phyloP scores from a whole-genome alignment of 1,140 invertebrate genomes.

The Lasaia peninsularis region DNA sequence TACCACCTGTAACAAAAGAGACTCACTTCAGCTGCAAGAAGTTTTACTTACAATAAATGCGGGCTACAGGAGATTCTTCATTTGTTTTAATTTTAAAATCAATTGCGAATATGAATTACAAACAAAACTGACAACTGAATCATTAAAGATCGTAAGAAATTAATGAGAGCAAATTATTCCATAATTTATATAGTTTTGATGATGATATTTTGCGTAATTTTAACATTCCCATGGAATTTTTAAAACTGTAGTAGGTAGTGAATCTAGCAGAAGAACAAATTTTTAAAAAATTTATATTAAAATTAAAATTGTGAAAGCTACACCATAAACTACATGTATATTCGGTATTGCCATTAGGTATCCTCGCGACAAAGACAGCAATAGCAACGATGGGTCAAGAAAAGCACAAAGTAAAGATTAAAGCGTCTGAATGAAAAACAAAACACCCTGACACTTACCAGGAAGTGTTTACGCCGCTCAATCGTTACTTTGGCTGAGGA shows the following conservation, averaged over 20 bases:
- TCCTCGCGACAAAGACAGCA: not conserved
- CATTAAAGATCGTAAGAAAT: not conserved
- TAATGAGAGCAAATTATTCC: not conserved
- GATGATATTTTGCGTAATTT: not conserved
- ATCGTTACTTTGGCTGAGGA: conserved; percentile 71
- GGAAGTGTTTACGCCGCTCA: conserved; percentile 65
- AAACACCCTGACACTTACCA: conserved; percentile 75
- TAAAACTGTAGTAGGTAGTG: no score
- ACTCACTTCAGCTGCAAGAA: conserved; percentile 40
- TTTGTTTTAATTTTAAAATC: not conserved
- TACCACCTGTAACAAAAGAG: conserved; percentile 90
- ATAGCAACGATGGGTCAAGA: conserved; percentile 34
- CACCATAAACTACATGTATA: not conserved
- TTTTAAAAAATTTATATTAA: not conserved
- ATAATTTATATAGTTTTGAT: not conserved
- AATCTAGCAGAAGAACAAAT: no score
- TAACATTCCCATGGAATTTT: not conserved
- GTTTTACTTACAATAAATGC: not conserved
- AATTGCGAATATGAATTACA: conserved; percentile 11
- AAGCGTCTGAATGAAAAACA: conserved; percentile 71
- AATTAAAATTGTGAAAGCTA: not conserved
- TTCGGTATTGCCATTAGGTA: not conserved
- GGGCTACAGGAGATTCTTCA: not conserved
- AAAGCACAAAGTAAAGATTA: conserved; percentile 76
- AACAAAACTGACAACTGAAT: conserved; percentile 14